A percentile compares a stretch with the other conserved stretches of the same genome.
Evolutionary conservation across 2,797 vertebrate species (phyloP).

Genomic region (Syngnathus acus): DNA sequence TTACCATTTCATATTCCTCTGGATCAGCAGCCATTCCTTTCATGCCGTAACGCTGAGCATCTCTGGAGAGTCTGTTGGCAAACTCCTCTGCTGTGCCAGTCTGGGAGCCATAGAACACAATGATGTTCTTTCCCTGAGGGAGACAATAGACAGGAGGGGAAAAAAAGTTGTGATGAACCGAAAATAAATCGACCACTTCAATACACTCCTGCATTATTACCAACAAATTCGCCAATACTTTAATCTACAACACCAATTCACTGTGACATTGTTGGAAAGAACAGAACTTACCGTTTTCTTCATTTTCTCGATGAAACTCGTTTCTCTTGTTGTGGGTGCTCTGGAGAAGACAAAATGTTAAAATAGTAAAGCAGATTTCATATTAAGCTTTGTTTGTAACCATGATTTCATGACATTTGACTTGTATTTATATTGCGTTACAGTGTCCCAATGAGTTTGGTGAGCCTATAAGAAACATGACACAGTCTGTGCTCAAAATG

Average conservation of each 20-base stretch:
- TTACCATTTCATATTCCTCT: slow-evolving; percentile 94
- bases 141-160: too few species aligned
- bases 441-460: background rate
- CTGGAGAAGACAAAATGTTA: slow-evolving; percentile 51
- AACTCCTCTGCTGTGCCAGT: slow-evolving; percentile 96
- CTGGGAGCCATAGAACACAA: slow-evolving; percentile 97
- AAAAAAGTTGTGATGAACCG: background rate
- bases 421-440: background rate
- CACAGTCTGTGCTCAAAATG: background rate
- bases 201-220: background rate
- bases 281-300: slow-evolving; percentile 89
- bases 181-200: background rate
- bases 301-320: slow-evolving; percentile 97
- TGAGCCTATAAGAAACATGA: background rate
- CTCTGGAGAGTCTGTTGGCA: slow-evolving; percentile 90
- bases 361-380: background rate
- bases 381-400: background rate
- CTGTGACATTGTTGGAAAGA: background rate
- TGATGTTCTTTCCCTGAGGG: slow-evolving; percentile 81
- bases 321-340: slow-evolving; percentile 72
- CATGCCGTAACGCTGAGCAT: slow-evolving; percentile 93
- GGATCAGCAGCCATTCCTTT: slow-evolving; percentile 93
- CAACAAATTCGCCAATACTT: background rate
- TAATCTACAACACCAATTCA: background rate
- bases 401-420: too few species aligned